Evolutionary conservation across 2,797 vertebrate species (phyloP).

Genomic region (Phrynocephalus forsythii): DNA sequence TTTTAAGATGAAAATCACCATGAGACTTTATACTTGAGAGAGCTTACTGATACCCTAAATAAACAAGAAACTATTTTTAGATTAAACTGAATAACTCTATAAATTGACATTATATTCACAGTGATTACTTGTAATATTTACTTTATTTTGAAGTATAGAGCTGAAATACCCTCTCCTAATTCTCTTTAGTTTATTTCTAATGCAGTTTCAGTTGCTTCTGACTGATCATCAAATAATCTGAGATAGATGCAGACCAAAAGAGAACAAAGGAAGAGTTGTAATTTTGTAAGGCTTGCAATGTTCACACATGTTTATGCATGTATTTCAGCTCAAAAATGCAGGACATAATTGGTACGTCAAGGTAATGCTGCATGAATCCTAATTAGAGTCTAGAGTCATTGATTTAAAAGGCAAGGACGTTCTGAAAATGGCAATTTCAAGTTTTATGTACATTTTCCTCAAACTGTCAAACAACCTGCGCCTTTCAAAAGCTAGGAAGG

Average conservation of each 20-base stretch:
- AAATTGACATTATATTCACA: neutral
- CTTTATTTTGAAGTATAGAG: neutral
- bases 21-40: neutral
- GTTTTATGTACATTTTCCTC: neutral
- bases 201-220: neutral
- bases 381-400: conserved; percentile 1
- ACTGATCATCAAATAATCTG: neutral
- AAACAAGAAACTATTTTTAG: neutral
- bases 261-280: neutral
- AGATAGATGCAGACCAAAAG: neutral
- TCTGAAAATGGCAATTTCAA: conserved; percentile 8
- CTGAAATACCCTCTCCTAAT: neutral
- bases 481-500: neutral
- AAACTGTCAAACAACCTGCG: neutral
- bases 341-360: neutral
- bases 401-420: neutral
- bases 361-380: conserved; percentile 2
- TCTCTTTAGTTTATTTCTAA: neutral
- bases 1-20: neutral
- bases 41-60: neutral
- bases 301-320: neutral
- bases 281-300: neutral
- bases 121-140: neutral
- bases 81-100: neutral
- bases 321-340: neutral